These are phyloP conservation scores for Falco cherrug DNA, from an alignment of 2,797 vertebrate species.

Conservation along the genomic window DNA sequence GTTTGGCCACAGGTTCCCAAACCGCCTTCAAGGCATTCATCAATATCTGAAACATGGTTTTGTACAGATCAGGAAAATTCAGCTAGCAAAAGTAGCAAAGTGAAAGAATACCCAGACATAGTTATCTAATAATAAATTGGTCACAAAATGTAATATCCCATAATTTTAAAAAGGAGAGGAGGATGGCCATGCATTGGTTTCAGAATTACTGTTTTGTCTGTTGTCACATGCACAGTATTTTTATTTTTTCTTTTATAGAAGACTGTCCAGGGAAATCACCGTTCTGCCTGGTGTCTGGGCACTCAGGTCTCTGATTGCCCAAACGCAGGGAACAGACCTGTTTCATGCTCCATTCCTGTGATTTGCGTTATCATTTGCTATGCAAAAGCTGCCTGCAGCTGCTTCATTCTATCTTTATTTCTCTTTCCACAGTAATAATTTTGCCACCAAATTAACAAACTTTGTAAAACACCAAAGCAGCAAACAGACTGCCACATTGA, in stretches of 20 bases:
- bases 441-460: neutral
- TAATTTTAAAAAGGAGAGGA: neutral
- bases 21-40: constrained; percentile 66
- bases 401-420: neutral
- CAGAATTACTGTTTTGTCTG: neutral
- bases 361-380: neutral
- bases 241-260: neutral
- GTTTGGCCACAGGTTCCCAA: constrained; percentile 65
- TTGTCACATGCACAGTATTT: neutral
- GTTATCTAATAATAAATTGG: neutral
- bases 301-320: neutral
- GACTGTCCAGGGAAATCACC: neutral
- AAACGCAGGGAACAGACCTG: neutral
- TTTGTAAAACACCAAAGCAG: neutral
- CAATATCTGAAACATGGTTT: constrained; percentile 61
- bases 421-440: neutral
- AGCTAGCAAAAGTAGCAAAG: neutral
- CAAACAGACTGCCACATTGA: neutral
- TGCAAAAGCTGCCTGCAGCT: neutral
- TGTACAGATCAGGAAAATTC: neutral
- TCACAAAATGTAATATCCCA: neutral
- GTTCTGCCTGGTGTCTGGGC: neutral
- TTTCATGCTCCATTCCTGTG: neutral
- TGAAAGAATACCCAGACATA: neutral
- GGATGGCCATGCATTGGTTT: neutral